Base-by-base conservation (phyloP, 2,113 vertebrate species). In the Brachypodius melanocephalos region DNA sequence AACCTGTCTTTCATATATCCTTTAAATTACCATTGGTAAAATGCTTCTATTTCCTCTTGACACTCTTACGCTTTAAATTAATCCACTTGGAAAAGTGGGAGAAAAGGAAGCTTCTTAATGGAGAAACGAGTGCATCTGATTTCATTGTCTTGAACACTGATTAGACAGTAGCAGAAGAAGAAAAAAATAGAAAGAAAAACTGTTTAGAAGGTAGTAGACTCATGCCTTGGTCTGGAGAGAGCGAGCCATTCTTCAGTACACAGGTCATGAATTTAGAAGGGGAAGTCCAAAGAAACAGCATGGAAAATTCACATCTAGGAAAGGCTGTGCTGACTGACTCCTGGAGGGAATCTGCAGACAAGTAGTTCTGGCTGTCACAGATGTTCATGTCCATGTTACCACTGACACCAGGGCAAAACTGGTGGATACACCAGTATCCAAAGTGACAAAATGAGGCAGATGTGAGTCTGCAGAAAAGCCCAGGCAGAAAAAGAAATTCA, bases 401-500 rank as follows among this genome's bases (percentile, higher is more conserved):
- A 32, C 43, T 84, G 73, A 67, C 43, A 73, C 54, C 5, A 34
- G 9, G 34, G 92, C 91, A 95, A 96, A 66, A 52, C n/a, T n/a
- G n/a, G n/a, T n/a, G n/a, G n/a, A n/a, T n/a, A n/a, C n/a, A n/a
- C n/a, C 71, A 69, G 81, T 68, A 89, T 66, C 84, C 59, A 45
- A 48, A 94, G 85, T 58, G 79, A 89, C 65, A 95, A 95, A 84
- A 91, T 28, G 29, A 96, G 95, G 84, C 92, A 86, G 90, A 93
- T 19, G 59, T 51, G 92, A 95, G 79, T 58, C 93, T 89, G 61
- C 45, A 68, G 85, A 94, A 92, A 95, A 80, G 66, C 74, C 58
- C 62, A 61, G 5, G 10, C 71, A 87, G 72, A 85, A 52, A 91
- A 78, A 81, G 43, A 83, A 90, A 83, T 31, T 45, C 52, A 38